A percentile compares a stretch with the other conserved stretches of the same genome.
Evolutionary conservation across 2,888 invertebrate species (phyloP).

Genomic region (Empis livida): DNA sequence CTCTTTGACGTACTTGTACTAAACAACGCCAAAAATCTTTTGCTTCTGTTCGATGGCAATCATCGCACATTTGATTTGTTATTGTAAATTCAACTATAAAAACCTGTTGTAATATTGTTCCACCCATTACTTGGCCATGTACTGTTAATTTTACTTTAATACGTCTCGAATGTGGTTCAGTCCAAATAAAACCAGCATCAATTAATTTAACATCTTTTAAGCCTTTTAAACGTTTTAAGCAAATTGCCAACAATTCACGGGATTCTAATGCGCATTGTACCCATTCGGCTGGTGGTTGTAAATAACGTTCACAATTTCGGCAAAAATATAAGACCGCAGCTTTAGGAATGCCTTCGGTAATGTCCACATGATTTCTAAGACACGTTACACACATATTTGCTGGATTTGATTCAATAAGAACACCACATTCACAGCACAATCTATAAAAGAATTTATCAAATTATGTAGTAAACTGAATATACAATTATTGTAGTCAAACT

Average conservation of each 20-base stretch:
- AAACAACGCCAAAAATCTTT: slow-evolving; percentile 95
- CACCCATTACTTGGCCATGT: slow-evolving; percentile 87
- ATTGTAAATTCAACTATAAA: slow-evolving; percentile 90
- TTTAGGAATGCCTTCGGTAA: slow-evolving; percentile 92
- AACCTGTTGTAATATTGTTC: slow-evolving; percentile 83
- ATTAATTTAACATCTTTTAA: slow-evolving; percentile 78
- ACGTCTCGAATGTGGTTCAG: slow-evolving; percentile 96
- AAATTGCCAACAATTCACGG: slow-evolving; percentile 74
- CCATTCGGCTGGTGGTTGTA: slow-evolving; percentile 89
- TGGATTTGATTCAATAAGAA: slow-evolving; percentile 84
- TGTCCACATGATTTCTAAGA: slow-evolving; percentile 80
- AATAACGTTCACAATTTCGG: slow-evolving; percentile 84
- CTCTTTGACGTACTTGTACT: slow-evolving; percentile 76
- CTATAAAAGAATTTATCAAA: no score
- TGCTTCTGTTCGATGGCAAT: slow-evolving; percentile 92
- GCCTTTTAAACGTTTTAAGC: slow-evolving; percentile 85
- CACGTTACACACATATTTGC: slow-evolving; percentile 97
- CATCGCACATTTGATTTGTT: slow-evolving; percentile 91
- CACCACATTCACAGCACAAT: slow-evolving; percentile 91
- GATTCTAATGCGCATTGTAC: slow-evolving; percentile 77
- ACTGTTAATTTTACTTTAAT: slow-evolving; percentile 92
- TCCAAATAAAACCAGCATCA: slow-evolving; percentile 97
- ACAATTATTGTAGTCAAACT: not conserved
- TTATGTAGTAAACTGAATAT: no score
- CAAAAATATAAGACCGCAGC: slow-evolving; percentile 85